A percentile compares a stretch with the other conserved stretches of the same genome.
These are phyloP conservation scores for Varanus komodoensis DNA, from an alignment of 2,113 vertebrate genomes.

Conservation along the genomic window DNA sequence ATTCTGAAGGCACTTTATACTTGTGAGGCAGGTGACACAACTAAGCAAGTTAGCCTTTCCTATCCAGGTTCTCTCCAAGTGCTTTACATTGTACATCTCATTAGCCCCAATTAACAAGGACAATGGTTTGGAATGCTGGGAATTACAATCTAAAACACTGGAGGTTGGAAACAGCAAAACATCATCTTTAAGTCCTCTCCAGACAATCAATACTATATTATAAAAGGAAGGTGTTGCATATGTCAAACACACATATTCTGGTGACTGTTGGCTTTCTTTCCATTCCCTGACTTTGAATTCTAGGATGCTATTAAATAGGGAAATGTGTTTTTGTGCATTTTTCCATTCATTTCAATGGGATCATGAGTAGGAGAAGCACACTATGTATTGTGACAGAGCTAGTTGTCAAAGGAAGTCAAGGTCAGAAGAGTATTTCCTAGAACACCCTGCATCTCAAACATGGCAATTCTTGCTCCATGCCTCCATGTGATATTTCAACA, in stretches of 20 bases:
- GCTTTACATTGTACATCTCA: too few relatives aligned
- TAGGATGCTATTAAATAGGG: neutral
- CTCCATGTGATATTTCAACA: neutral
- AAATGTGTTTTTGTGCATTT: neutral
- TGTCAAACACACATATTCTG: neutral
- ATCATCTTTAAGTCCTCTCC: neutral
- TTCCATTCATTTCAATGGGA: neutral
- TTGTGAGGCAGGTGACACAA: constrained; percentile 1
- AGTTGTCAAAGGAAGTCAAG: neutral
- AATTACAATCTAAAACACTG: too few relatives aligned
- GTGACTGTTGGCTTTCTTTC: neutral
- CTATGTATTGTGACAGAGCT: neutral
- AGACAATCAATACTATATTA: neutral
- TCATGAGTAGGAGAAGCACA: neutral
- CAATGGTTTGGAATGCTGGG: too few relatives aligned
- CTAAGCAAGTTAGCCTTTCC: neutral
- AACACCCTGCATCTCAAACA: neutral
- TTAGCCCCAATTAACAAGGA: too few relatives aligned
- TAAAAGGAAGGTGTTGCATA: neutral
- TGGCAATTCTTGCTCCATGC: neutral
- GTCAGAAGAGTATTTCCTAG: neutral
- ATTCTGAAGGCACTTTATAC: neutral
- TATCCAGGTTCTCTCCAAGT: too few relatives aligned
- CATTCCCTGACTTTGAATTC: neutral
- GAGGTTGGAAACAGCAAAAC: neutral